These are phyloP conservation scores for Discoglossus pictus DNA, from an alignment of 2,797 vertebrate species.

Conservation along the genomic window DNA sequence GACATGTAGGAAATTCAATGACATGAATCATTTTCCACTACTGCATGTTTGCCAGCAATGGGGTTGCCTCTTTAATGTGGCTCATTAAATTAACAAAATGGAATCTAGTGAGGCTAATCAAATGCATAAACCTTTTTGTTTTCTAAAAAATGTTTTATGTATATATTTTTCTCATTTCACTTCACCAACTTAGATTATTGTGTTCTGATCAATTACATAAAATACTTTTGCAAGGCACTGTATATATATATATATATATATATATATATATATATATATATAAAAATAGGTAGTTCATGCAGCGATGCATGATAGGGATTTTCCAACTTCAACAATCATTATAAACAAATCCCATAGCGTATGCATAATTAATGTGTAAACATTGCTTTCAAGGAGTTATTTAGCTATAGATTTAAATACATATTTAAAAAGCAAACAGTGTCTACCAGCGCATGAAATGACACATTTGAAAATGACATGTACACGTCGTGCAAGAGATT, in stretches of 20 bases:
- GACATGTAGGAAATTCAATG: too few relatives aligned
- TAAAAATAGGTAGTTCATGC: slow-evolving; percentile 36
- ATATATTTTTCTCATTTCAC: too few relatives aligned
- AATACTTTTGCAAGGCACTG: too few relatives aligned
- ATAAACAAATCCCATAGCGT: slow-evolving; percentile 47
- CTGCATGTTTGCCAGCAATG: too few relatives aligned
- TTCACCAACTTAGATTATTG: too few relatives aligned
- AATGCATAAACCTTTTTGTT: slow-evolving; percentile 11
- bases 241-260: neutral
- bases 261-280: neutral
- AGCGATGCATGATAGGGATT: slow-evolving; percentile 34
- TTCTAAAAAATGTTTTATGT: too few relatives aligned
- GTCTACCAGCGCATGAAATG: slow-evolving; percentile 46
- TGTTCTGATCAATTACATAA: too few relatives aligned
- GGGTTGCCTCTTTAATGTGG: too few relatives aligned
- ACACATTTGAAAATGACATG: slow-evolving; percentile 45
- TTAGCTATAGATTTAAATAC: slow-evolving; percentile 48
- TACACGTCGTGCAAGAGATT: slow-evolving; percentile 36
- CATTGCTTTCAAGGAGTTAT: slow-evolving; percentile 46
- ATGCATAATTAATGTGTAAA: slow-evolving; percentile 50
- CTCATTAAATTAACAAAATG: slow-evolving; percentile 12
- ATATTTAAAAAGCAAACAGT: slow-evolving; percentile 47
- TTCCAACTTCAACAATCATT: slow-evolving; percentile 40
- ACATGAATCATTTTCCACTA: too few relatives aligned
- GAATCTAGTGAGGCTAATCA: slow-evolving; percentile 20